phyloP scores from a whole-genome alignment of 2,888 invertebrate genomes.

The Lasioglossum zephyrum region DNA sequence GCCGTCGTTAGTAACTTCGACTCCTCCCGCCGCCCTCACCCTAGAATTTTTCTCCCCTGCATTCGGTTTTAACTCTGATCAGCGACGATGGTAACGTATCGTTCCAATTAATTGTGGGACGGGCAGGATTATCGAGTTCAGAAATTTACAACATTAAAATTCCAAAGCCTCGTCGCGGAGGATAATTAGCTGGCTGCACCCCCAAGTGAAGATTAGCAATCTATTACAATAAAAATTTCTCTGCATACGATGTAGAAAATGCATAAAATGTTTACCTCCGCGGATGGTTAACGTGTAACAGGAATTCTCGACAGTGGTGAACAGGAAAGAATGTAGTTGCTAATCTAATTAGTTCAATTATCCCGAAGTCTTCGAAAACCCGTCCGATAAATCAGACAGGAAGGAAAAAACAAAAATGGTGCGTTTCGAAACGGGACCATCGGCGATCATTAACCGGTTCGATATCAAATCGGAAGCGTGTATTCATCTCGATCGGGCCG shows the following conservation, averaged over 20 bases:
- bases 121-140: slow-evolving; percentile 60
- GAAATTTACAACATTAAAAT: slow-evolving; percentile 70
- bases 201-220: slow-evolving; percentile 28
- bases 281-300: background rate
- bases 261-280: background rate
- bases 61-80: slow-evolving; percentile 46
- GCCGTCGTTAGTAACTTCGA: slow-evolving; percentile 79
- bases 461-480: slow-evolving; percentile 35
- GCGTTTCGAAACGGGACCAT: background rate
- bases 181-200: slow-evolving; percentile 59
- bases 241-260: background rate
- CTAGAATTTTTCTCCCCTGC: slow-evolving; percentile 25
- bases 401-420: background rate
- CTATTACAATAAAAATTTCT: background rate
- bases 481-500: slow-evolving; percentile 31
- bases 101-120: slow-evolving; percentile 74
- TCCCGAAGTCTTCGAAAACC: background rate
- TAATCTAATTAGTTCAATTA: background rate
- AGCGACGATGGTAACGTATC: slow-evolving; percentile 65
- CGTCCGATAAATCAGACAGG: background rate
- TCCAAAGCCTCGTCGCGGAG: slow-evolving; percentile 53
- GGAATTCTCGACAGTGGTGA: background rate
- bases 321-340: background rate
- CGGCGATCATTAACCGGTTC: slow-evolving; percentile 11
- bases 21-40: slow-evolving; percentile 49